Base-by-base conservation (phyloP, 2,888 invertebrate genomes). In the Diogma glabrata region DNA sequence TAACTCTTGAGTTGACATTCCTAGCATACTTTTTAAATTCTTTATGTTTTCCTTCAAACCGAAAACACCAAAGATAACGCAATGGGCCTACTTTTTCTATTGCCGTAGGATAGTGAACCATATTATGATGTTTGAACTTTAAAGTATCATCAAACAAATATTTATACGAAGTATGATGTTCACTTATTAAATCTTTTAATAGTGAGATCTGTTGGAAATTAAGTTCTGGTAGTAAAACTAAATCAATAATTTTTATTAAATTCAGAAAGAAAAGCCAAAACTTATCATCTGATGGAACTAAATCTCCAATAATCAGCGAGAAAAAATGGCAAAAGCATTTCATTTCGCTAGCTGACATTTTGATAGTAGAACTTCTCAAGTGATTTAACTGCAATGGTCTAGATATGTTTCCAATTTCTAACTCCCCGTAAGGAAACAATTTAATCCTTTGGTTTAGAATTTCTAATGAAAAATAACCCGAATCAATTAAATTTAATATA, bases 81-180 rank as follows among this genome's bases (percentile, higher is more conserved):
- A 50, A 40, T 19, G 50, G 53, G 5, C 53, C 53, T 28, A 50
- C 38, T 22, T 47, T 22, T 17, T 28, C 22, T 30, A 51, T 47
- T 19, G 50, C 22, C 14, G 33, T 12, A 30, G 24, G 47, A 28
- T 53, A 53, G 17, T 53, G 50, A 7, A 53, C 19, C 30, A 53
- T 24, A 43, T 50, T 46, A 50, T 53, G 53, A 20, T 50, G 47
- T 51, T 53, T 53, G 4, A 50, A 46, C 16, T 50, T 50, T 8
- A 53, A 50, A 17, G 19, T 43, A 47, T 50, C 53, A 19, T 36
- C 17, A 40, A 53, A 53, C 17, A 47, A 1, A 30, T 23, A n/a
- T 23, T 28, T 47, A 36, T 51, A 53, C 17, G 45, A 14, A 45
- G 47, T 47, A 24, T 53, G 30, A 38, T 47, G 51, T 24, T 47